Percentiles rank a stretch among this genome's conserved stretches.
Evolutionary conservation across 1,140 invertebrate species (phyloP).

Genomic region (Anoplolepis gracilipes): DNA sequence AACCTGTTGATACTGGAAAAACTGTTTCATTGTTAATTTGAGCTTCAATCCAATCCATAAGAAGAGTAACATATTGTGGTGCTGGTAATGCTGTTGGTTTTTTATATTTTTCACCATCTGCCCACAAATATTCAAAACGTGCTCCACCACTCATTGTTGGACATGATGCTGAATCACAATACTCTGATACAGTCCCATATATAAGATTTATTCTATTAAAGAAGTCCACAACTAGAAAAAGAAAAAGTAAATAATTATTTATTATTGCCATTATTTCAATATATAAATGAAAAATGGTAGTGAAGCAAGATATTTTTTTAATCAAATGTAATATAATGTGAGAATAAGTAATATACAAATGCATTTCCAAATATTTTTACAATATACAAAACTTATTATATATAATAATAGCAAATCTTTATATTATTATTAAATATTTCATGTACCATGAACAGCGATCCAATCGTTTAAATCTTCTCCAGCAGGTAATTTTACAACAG

Average conservation of each 20-base stretch:
- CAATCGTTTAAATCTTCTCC: constrained; percentile 97
- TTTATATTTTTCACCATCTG: constrained; percentile 94
- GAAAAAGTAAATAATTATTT: constrained; percentile 64
- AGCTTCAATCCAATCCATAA: constrained; percentile 98
- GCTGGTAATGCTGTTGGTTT: constrained; percentile 96
- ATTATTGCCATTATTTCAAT: constrained; percentile 2
- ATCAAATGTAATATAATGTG: not conserved
- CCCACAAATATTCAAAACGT: constrained; percentile 97
- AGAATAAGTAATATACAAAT: not conserved
- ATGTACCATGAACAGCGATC: constrained; percentile 96
- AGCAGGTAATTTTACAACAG: constrained; percentile 94
- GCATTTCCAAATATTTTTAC: not conserved
- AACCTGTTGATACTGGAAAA: constrained; percentile 93
- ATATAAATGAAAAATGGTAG: not conserved
- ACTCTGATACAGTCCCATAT: constrained; percentile 96
- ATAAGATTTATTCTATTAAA: constrained; percentile 98
- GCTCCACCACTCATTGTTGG: constrained; percentile 97
- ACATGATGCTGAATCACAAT: constrained; percentile 94
- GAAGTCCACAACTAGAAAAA: constrained; percentile 95
- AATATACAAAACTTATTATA: not conserved
- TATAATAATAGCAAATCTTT: constrained; percentile 12
- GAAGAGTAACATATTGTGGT: constrained; percentile 93
- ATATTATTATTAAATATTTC: constrained; percentile 30
- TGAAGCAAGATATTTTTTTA: not conserved
- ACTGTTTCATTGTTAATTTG: constrained; percentile 97